These are phyloP conservation scores for Mimas tiliae DNA, from an alignment of 2,888 invertebrate genomes.

Conservation along the genomic window DNA sequence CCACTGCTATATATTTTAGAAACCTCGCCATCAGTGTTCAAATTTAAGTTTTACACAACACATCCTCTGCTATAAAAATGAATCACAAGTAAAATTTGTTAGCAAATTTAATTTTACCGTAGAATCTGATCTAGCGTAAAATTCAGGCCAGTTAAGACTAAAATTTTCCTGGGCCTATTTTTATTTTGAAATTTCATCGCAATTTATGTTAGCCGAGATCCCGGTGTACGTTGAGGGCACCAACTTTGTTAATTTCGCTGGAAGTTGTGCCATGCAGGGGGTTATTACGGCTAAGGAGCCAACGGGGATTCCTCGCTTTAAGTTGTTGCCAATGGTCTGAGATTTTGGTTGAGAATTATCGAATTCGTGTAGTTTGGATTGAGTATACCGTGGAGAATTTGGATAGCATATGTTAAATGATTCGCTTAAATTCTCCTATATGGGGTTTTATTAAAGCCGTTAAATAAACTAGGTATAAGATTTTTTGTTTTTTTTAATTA, in stretches of 20 bases:
- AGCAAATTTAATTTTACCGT: too few relatives aligned
- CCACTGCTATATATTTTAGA: too few relatives aligned
- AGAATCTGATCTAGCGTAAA: not conserved
- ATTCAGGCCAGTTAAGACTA: conserved; percentile 40
- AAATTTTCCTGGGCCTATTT: conserved; percentile 58
- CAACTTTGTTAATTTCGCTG: conserved; percentile 81
- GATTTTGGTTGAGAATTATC: conserved; percentile 27
- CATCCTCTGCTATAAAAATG: too few relatives aligned
- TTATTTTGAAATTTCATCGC: conserved; percentile 78
- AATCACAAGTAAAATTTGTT: too few relatives aligned
- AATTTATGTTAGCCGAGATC: conserved; percentile 70
- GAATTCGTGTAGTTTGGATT: conserved; percentile 23
- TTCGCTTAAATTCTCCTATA: not conserved
- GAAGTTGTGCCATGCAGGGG: conserved; percentile 71
- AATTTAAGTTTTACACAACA: too few relatives aligned
- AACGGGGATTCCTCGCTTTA: conserved; percentile 43
- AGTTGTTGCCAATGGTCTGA: conserved; percentile 43
- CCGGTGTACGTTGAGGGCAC: conserved; percentile 54
- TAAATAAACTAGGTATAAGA: not conserved
- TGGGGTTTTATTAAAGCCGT: not conserved
- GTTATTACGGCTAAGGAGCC: conserved; percentile 62
- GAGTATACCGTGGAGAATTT: not conserved
- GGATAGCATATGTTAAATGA: too few relatives aligned
- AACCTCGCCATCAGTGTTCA: too few relatives aligned
- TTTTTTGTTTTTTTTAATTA: too few relatives aligned